phyloP scores from a whole-genome alignment of 1,140 invertebrate species.

The Calliphora vicina region DNA sequence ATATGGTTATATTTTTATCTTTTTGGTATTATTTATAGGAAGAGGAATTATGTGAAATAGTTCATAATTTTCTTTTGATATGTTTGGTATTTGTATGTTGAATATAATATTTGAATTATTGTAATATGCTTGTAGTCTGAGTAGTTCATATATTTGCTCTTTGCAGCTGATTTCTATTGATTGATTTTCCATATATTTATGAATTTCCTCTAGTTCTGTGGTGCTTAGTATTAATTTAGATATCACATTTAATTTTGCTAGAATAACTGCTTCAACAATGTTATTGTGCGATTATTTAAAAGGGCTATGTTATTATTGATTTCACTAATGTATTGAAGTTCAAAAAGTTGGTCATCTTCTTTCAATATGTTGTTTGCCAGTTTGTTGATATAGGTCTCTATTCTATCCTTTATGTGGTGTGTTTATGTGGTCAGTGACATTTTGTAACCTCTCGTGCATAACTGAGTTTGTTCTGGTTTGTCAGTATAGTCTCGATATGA shows the following conservation, averaged over 20 bases:
- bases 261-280: not conserved
- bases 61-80: not conserved
- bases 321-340: conserved; percentile 20
- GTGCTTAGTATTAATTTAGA: not conserved
- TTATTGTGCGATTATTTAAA: not conserved
- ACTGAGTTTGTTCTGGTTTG: too few species aligned
- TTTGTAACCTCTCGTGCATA: too few species aligned
- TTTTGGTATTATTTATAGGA: conserved; percentile 5
- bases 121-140: conserved; percentile 29
- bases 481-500: too few species aligned
- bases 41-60: conserved; percentile 20
- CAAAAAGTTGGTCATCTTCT: not conserved
- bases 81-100: conserved; percentile 21
- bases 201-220: not conserved
- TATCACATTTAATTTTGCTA: not conserved
- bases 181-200: not conserved
- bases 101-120: conserved; percentile 36
- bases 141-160: conserved; percentile 29
- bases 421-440: too few species aligned
- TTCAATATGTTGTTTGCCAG: not conserved
- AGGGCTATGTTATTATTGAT: not conserved
- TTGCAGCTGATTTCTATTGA: not conserved
- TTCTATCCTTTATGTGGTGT: not conserved
- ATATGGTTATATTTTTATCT: conserved; percentile 26
- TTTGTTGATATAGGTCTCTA: not conserved